A percentile compares a stretch with the other conserved stretches of the same genome.
Evolutionary conservation across 2,113 vertebrate species (phyloP).

Genomic region (Sinosuthora webbiana): DNA sequence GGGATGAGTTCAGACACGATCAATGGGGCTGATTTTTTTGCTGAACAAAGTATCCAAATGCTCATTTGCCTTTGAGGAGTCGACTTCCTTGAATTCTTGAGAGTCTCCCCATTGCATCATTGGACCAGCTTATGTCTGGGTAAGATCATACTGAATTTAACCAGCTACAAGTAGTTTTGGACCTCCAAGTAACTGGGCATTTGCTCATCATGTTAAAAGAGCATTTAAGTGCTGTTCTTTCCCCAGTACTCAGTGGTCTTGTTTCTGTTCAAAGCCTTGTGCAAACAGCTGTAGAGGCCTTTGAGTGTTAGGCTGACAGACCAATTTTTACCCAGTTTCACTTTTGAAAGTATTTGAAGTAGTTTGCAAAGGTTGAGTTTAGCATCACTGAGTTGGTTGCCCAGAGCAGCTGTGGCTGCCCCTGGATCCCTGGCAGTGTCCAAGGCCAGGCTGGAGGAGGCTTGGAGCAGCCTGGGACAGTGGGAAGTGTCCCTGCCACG

Average conservation of each 20-base stretch:
- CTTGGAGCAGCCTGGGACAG: fast-evolving
- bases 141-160: background rate
- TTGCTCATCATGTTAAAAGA: background rate
- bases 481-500: background rate
- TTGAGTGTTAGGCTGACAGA: background rate
- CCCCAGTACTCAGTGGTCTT: too few relatives aligned
- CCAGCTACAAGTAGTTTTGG: background rate
- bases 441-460: fast-evolving
- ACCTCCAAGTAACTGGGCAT: background rate
- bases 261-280: background rate
- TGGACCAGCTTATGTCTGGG: background rate
- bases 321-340: background rate
- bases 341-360: background rate
- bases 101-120: background rate
- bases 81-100: background rate
- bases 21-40: background rate
- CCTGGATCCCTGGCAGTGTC: background rate
- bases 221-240: background rate
- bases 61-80: background rate
- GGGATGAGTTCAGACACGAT: background rate
- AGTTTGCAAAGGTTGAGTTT: background rate
- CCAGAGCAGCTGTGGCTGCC: background rate
- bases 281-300: background rate
- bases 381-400: background rate
- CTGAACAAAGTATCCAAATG: background rate